Evolutionary conservation across 2,888 invertebrate species (phyloP).

Genomic region (Magallana nippona): DNA sequence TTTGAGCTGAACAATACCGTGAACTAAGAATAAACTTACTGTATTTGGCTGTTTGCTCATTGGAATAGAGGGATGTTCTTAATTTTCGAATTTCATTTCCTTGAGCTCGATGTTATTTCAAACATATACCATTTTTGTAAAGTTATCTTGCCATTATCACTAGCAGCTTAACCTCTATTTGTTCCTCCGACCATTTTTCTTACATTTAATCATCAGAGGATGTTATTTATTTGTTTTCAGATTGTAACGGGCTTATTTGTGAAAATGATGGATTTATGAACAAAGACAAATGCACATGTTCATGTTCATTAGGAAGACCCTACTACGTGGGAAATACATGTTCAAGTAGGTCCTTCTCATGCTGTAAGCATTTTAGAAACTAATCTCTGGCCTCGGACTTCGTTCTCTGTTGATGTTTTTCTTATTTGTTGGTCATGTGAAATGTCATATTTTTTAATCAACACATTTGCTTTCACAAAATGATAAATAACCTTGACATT

Average conservation of each 20-base stretch:
- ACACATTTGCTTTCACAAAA: neutral
- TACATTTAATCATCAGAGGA: no score
- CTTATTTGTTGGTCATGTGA: neutral
- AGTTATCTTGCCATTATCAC: no score
- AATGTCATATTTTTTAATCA: neutral
- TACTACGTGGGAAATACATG: neutral
- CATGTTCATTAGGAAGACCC: neutral
- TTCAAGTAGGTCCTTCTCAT: neutral
- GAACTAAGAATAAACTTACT: no score
- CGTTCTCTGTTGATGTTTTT: neutral
- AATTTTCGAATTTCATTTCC: no score
- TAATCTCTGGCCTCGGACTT: neutral
- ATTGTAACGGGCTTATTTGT: neutral
- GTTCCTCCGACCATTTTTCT: no score
- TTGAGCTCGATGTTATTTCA: no score
- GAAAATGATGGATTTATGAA: conserved; percentile 10
- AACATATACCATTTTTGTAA: no score
- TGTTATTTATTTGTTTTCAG: neutral
- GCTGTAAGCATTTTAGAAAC: neutral
- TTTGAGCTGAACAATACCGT: no score
- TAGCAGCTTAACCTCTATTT: no score
- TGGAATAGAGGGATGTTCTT: no score
- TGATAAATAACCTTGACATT: neutral
- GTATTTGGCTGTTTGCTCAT: no score
- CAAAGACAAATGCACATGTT: neutral